Evolutionary conservation across 2,113 vertebrate genomes (phyloP), one percentile per base, ranked within the genome.

Genomic region (Cyanoramphus novaezelandiae): DNA sequence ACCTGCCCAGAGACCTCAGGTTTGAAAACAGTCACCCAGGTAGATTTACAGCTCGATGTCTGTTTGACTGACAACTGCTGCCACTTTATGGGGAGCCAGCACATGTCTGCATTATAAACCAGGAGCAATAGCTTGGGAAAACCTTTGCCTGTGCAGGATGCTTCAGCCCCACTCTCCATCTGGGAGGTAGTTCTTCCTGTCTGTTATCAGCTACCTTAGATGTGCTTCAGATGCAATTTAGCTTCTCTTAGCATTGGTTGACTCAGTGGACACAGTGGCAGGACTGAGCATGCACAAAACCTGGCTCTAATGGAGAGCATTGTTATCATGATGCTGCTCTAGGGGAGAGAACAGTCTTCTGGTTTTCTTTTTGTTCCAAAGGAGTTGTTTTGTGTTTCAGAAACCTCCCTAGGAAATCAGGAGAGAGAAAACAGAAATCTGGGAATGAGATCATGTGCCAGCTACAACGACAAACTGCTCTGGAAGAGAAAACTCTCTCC

Each of bases 21-120:
- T 33, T 62, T 39, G 46, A 79, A 55, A 43, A 2, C 60, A 64
- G 67, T 59, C 29, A 65, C 76, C 47, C 0, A 0, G 46, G 52
- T 53, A 94, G 97, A 93, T 98, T 97, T 98, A 97, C 88, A 52
- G 93, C 91, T 93, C 96, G 95, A 53, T 67, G 46, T 76, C 80
- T 33, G 52, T 92, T 95, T 94, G 97, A 96, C 39, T 78, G 96
- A 96, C 77, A 82, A 63, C 86, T 41, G 92, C 50, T 57, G 72
- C 72, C 2, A 5, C 79, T 94, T 95, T 96, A 79, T 46, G 14
- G 90, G 60, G 43, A 46, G 17, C 27, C 71, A 12, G 89, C 92
- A 94, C 92, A 79, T 94, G 94, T 95, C 91, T 43, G 2, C 63
- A 9, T 77, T 17, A 41, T 69, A 70, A 95, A 68, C 24, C 10